Conservation (phyloP, 2,888 invertebrate species). For the Scelioninae gen. 1 region DNA sequence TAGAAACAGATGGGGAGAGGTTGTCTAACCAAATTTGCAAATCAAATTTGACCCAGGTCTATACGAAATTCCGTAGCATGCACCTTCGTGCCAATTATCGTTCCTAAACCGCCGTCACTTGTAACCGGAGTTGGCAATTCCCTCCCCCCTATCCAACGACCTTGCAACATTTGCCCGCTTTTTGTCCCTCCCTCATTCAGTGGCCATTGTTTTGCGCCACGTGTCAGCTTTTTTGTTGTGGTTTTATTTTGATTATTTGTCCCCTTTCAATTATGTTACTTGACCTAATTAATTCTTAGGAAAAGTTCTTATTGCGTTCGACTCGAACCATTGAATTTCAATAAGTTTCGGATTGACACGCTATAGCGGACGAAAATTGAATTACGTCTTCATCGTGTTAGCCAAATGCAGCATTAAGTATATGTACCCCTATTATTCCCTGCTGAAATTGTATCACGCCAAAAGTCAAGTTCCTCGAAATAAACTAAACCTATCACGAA, state of each 20-base stretch:
- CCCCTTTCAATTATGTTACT: not conserved
- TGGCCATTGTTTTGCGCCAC: constrained; percentile 15
- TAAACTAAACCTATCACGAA: constrained; percentile 58
- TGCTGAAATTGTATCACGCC: constrained; percentile 31
- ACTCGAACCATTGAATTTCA: constrained; percentile 32
- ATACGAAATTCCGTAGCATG: constrained; percentile 75
- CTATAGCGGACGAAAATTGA: constrained; percentile 28
- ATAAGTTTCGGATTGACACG: constrained; percentile 28
- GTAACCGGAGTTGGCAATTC: constrained; percentile 72
- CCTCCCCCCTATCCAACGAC: constrained; percentile 45
- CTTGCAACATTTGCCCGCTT: constrained; percentile 39
- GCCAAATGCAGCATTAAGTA: constrained; percentile 34
- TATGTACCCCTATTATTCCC: constrained; percentile 19
- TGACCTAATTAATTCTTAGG: constrained; percentile 37
- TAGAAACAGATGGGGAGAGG: constrained; percentile 71
- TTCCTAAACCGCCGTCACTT: constrained; percentile 77
- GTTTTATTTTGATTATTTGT: not conserved
- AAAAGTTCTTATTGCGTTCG: constrained; percentile 21
- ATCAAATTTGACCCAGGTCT: constrained; percentile 80
- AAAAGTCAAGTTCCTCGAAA: constrained; percentile 15
- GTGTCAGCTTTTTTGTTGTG: not conserved
- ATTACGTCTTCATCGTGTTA: constrained; percentile 30
- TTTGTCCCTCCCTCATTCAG: no score
- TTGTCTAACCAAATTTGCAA: constrained; percentile 81
- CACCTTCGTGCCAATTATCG: constrained; percentile 80